Conservation (phyloP, 2,797 vertebrate species). For the Dryobates pubescens region DNA sequence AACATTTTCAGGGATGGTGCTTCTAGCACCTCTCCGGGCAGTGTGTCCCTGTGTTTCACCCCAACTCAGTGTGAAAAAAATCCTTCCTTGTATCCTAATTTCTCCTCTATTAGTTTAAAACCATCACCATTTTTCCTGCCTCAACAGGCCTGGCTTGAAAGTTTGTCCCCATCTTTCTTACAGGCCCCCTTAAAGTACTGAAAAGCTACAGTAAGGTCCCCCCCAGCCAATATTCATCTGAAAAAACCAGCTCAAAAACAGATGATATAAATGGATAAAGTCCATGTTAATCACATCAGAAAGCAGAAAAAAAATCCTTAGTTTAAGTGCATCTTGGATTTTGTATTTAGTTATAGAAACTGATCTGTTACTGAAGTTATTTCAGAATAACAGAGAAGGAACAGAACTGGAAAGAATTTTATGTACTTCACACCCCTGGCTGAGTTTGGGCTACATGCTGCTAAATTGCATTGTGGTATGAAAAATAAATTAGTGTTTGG, state of each 20-base stretch:
- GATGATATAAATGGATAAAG: not conserved
- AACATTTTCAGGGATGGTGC: no score
- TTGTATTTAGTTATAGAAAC: not conserved
- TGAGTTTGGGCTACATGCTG: not conserved
- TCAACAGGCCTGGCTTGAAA: no score
- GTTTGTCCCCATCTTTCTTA: no score
- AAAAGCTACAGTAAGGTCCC: no score
- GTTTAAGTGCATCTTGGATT: not conserved
- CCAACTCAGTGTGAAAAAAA: no score
- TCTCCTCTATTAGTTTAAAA: no score
- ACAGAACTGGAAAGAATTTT: not conserved
- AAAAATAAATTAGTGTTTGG: not conserved
- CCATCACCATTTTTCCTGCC: no score
- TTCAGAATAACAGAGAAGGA: not conserved
- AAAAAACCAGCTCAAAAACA: not conserved
- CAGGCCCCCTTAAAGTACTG: no score
- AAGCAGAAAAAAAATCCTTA: not conserved
- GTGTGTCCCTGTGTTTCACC: no score
- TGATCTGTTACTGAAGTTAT: not conserved
- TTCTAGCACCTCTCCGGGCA: no score
- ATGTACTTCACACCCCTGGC: not conserved
- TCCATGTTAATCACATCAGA: not conserved
- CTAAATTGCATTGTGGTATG: not conserved
- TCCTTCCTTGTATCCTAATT: no score
- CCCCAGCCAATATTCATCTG: not conserved